Evolutionary conservation across 2,888 invertebrate species (phyloP), one percentile per base, ranked within the genome.

Genomic region (Tuberolachnus salignus): DNA sequence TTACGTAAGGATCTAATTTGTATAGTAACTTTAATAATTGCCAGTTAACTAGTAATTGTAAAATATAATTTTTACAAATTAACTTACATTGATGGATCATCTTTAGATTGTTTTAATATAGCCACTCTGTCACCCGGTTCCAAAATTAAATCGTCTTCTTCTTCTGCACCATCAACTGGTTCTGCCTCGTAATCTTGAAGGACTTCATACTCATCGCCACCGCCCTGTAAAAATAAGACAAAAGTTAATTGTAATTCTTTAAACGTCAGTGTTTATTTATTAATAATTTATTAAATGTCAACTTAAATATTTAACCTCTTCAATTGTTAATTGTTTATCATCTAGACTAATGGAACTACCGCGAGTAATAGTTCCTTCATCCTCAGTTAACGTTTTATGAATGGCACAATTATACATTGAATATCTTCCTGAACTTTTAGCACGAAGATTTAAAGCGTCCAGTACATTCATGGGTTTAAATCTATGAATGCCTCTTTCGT

Each of bases 381-480:
- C 83, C 59, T 78, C 78, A 13, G 78, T 78, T 16, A 69, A 21
- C 0, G 78, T 69, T 78, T 67, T 84, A 81, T 67, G 86, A 85
- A 16, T 81, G 81, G 64, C 80, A 67, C 82, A 83, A 34, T 81
- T 82, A 72, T 83, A 83, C 81, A 82, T 82, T 14, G 83, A 83
- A 80, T 83, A 83, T n/a, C 90, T 87, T 84, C 78, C 67, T 14
- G 57, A 67, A 66, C 46, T 59, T 42, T 13, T 69, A 13, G 51
- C 19, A 82, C 90, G 90, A 42, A 92, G 86, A 82, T 90, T 90
- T 75, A 92, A 85, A 0, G 91, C 91, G 42, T 90, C 90, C 84
- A 92, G 91, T 80, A 91, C 92, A 84, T 92, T 91, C 83, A 92
- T 86, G 0, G 92, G 92, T 84, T 92, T 92, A 84, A 93, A 92